Evolutionary conservation across 2,113 vertebrate species (phyloP), one percentile per base, ranked within the genome.

Genomic region (Procapra przewalskii): DNA sequence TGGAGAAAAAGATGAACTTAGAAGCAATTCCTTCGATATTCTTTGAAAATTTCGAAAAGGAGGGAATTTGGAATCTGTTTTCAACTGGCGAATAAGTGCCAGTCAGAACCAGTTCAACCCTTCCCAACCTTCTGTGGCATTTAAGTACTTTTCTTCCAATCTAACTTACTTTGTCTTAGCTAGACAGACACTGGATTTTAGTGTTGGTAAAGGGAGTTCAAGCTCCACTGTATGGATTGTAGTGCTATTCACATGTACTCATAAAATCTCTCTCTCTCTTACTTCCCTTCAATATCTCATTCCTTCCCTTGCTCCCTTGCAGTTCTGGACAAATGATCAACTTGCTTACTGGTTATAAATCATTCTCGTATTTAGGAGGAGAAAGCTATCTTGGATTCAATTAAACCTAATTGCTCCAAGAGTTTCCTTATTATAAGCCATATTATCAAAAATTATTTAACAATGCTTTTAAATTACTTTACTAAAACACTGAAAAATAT

Each of bases 21-120:
- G 83, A 97, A 87, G 91, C 33, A 96, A 95, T 48, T 36, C 71
- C n/a, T 96, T 90, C 96, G 50, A 91, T 95, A 96, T 55, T 88
- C 75, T 97, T 97, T 97, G 97, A 96, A 88, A 91, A 89, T 93
- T 96, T 95, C 52, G 75, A 83, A 97, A 40, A 64, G 12, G 55
- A 91, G 93, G 25, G 94, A 96, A 88, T 94, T 92, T 92, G 33
- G 81, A 71, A 77, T 94, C 57, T 95, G 50, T 94, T 91, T 94
- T 88, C 10, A 71, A 50, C 21, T 96, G 36, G 80, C 64, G 40
- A 54, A 81, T 82, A 33, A 36, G 88, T 62, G 31, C 27, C 52
- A 54, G 62, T 94, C 33, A 57, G 60, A 96, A 93, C 33, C 93
- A 1, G 16, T 84, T 95, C 85, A 79, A 84, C 40, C 15, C 43